Evolutionary conservation across 2,113 vertebrate genomes (phyloP).

Genomic region (Picathartes gymnocephalus): DNA sequence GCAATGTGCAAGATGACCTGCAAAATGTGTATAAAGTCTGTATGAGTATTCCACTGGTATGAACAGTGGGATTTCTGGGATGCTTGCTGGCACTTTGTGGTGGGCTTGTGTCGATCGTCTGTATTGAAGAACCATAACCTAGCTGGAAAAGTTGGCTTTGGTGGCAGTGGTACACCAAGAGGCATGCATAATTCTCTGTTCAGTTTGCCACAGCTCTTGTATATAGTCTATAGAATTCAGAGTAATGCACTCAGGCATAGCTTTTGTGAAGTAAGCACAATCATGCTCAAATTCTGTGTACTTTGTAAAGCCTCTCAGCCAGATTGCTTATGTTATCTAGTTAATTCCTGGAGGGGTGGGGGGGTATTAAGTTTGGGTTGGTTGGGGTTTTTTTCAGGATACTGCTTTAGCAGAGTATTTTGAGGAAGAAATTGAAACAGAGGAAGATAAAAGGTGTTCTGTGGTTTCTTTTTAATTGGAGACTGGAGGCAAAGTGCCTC

Average conservation of each 20-base stretch:
- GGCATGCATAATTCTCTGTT: not conserved
- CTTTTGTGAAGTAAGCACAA: not conserved
- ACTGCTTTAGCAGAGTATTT: not conserved
- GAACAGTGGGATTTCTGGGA: not conserved
- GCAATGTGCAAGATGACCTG: not conserved
- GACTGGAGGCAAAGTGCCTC: conserved; percentile 57
- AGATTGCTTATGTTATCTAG: conserved; percentile 24
- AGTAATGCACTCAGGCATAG: not conserved
- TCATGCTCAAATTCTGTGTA: not conserved
- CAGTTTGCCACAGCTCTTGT: not conserved
- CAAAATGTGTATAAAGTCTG: not conserved
- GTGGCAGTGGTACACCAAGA: not conserved
- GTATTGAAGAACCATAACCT: not conserved
- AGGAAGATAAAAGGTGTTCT: conserved; percentile 60
- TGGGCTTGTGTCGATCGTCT: not conserved
- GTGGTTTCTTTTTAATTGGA: conserved; percentile 61
- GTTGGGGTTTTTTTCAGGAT: not conserved
- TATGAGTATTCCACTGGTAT: not conserved
- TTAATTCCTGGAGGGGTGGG: not conserved
- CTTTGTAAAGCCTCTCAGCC: conserved; percentile 4
- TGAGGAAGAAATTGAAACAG: conserved; percentile 35
- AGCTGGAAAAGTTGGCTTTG: not conserved
- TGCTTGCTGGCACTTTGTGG: not conserved
- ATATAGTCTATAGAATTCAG: not conserved
- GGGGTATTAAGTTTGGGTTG: not conserved